phyloP scores from a whole-genome alignment of 1,140 invertebrate genomes.

The Vollenhovia emeryi region DNA sequence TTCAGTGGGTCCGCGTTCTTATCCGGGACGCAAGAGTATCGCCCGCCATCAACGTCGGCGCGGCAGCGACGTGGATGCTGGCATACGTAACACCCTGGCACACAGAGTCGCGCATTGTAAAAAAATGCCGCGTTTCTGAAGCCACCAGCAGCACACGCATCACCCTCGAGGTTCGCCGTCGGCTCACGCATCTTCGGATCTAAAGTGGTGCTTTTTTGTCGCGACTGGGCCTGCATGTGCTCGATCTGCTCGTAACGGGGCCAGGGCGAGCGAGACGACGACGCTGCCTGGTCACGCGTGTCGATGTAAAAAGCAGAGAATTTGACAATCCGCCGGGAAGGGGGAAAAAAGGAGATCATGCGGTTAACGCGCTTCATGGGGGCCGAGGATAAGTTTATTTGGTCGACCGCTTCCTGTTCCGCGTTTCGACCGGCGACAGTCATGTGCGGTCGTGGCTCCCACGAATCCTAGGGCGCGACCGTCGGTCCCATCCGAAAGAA shows the following conservation, averaged over 20 bases:
- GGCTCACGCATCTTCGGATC: constrained; percentile 38
- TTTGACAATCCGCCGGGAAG: constrained; percentile 31
- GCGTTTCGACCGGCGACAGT: neutral
- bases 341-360: neutral
- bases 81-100: constrained; percentile 61
- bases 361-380: neutral
- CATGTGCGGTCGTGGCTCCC: neutral
- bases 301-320: constrained; percentile 14
- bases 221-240: constrained; percentile 35
- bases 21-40: neutral
- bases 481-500: no score
- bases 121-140: constrained; percentile 61
- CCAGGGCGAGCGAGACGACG: constrained; percentile 5
- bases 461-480: no score
- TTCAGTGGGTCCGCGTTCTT: neutral
- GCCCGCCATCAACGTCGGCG: neutral
- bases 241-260: constrained; percentile 40
- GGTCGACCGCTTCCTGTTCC: constrained; percentile 45
- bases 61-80: constrained; percentile 46
- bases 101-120: constrained; percentile 66
- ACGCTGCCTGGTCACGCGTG: constrained; percentile 10
- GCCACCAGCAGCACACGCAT: constrained; percentile 48
- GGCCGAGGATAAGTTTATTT: constrained; percentile 40
- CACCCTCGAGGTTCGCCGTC: constrained; percentile 34
- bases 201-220: constrained; percentile 60